These are phyloP conservation scores for Hycleus cichorii DNA, from an alignment of 1,140 invertebrate genomes.

Conservation along the genomic window DNA sequence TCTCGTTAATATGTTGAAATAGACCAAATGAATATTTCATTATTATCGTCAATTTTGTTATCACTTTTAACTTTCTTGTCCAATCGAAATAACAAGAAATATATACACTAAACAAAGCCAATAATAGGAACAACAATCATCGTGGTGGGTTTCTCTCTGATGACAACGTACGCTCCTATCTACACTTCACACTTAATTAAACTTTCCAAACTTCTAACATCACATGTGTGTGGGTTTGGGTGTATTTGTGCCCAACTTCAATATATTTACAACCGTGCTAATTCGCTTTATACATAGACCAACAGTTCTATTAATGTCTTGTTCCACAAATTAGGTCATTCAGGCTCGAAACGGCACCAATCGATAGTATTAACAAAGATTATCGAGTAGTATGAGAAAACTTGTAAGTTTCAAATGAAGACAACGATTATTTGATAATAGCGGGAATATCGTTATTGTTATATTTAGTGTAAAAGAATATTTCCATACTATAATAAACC, in stretches of 20 bases:
- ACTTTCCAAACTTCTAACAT: conserved; percentile 21
- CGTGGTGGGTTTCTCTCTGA: conserved; percentile 4
- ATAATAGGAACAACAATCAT: conserved; percentile 1
- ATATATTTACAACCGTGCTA: conserved; percentile 10
- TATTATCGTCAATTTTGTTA: no score
- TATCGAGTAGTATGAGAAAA: not conserved
- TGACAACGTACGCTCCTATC: conserved; percentile 19
- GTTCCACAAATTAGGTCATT: conserved; percentile 12
- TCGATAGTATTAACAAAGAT: not conserved
- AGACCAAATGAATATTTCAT: not conserved
- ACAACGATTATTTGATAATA: no score
- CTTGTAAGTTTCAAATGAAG: no score
- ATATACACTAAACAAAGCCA: not conserved
- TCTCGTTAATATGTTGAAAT: conserved; percentile 11
- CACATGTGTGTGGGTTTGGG: conserved; percentile 10
- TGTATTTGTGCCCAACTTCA: not conserved
- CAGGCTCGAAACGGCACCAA: not conserved
- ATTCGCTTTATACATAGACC: conserved; percentile 12
- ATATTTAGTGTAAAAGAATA: not conserved
- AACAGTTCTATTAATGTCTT: conserved; percentile 7
- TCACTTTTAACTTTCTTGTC: no score
- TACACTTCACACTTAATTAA: conserved; percentile 30
- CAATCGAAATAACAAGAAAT: no score
- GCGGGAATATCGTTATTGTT: no score
- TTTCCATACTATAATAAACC: not conserved